Conservation (phyloP, 2,113 vertebrate species). For the Marmota flaviventris region DNA sequence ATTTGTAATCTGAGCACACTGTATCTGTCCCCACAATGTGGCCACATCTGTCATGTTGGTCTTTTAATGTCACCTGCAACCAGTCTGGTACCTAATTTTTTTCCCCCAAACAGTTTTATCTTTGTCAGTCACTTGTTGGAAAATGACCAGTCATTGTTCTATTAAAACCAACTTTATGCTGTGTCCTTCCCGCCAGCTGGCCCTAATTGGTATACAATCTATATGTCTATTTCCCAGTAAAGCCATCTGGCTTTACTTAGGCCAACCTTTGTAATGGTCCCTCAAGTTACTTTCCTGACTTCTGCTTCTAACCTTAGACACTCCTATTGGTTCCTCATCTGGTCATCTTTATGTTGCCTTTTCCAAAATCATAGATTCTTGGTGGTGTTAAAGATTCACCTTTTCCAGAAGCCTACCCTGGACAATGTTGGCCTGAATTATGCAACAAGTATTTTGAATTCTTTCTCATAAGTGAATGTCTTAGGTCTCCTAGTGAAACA, state of each 20-base stretch:
- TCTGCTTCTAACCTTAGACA: not conserved
- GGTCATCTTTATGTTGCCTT: not conserved
- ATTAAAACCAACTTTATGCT: not conserved
- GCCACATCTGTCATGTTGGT: not conserved
- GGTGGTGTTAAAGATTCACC: not conserved
- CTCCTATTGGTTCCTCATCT: not conserved
- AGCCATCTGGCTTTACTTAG: not conserved
- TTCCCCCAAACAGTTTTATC: not conserved
- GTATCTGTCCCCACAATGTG: not conserved
- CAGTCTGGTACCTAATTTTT: not conserved
- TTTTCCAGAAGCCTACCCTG: not conserved
- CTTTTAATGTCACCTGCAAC: rapidly evolving
- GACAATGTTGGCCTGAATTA: not conserved
- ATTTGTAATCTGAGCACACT: not conserved
- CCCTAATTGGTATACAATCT: not conserved
- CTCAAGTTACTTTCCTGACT: not conserved
- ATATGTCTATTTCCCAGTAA: not conserved
- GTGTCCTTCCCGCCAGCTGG: not conserved
- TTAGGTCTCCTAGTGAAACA: not conserved
- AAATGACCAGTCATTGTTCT: not conserved
- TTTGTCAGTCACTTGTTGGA: not conserved
- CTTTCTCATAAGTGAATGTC: not conserved
- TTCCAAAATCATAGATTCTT: not conserved
- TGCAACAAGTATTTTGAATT: not conserved
- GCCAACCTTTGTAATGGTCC: not conserved